Conservation (phyloP, 2,797 vertebrate genomes). For the Lophotriccus pileatus region DNA sequence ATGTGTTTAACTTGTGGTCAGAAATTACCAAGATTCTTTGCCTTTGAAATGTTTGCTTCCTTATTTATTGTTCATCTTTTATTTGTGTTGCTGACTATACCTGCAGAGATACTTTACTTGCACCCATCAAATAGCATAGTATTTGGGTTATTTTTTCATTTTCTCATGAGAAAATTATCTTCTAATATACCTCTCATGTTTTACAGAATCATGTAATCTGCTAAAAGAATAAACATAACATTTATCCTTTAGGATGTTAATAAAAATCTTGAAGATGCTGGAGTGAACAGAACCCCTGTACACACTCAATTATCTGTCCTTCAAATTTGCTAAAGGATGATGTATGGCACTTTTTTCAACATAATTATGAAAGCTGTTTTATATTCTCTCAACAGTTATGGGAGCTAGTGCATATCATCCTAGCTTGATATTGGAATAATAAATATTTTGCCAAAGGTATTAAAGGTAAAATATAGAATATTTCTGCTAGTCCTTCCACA, state of each 20-base stretch:
- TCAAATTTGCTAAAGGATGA: background rate
- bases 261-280: background rate
- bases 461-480: background rate
- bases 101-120: background rate
- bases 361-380: background rate
- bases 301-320: background rate
- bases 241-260: background rate
- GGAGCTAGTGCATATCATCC: background rate
- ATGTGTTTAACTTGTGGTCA: background rate
- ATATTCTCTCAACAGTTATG: background rate
- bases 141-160: background rate
- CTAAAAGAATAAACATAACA: background rate
- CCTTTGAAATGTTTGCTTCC: background rate
- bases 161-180: background rate
- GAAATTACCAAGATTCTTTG: background rate
- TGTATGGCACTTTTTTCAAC: background rate
- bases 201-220: background rate
- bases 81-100: background rate
- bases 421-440: background rate
- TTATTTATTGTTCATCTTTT: background rate
- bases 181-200: background rate
- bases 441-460: background rate
- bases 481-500: background rate
- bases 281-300: background rate
- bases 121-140: background rate